A percentile compares a stretch with the other conserved stretches of the same genome.
phyloP scores from a whole-genome alignment of 1,140 invertebrate species.

The Scaptomyza hsui region DNA sequence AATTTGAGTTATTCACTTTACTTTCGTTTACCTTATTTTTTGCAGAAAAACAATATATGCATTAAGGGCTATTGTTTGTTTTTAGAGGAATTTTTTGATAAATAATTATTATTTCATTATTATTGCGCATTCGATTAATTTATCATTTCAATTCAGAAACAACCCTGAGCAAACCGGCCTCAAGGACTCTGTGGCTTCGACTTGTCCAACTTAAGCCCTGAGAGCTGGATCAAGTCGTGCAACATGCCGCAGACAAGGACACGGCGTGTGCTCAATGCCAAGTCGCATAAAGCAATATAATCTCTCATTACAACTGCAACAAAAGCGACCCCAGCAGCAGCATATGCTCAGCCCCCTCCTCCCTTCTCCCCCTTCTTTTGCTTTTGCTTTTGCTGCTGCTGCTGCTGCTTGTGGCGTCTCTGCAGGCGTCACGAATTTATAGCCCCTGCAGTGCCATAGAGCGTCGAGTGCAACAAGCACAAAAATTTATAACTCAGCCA shows the following conservation, averaged over 20 bases:
- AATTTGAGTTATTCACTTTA: constrained; percentile 37
- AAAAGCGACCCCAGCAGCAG: constrained; percentile 57
- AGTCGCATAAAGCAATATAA: constrained; percentile 81
- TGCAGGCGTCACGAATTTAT: constrained; percentile 72
- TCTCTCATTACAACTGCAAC: constrained; percentile 79
- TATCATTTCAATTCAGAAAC: constrained; percentile 28
- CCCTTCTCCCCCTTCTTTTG: not conserved
- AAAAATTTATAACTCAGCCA: constrained; percentile 75
- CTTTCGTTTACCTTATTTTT: not conserved
- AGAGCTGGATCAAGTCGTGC: constrained; percentile 70
- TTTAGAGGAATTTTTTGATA: not conserved
- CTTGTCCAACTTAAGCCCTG: constrained; percentile 43
- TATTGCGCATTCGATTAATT: constrained; percentile 29
- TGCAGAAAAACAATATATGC: constrained; percentile 14
- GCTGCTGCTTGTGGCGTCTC: constrained; percentile 5
- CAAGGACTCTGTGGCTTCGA: constrained; percentile 18
- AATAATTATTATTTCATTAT: constrained; percentile 10
- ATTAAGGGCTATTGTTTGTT: constrained; percentile 24
- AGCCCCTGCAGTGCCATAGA: constrained; percentile 69
- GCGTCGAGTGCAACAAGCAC: constrained; percentile 67
- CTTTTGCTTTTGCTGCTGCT: not conserved
- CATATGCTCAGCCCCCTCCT: constrained; percentile 45
- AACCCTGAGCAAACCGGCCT: not conserved
- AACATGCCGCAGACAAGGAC: constrained; percentile 62
- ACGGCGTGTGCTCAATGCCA: constrained; percentile 60